Conservation (phyloP, 2,888 invertebrate genomes). For the Drosophila maculinotata region DNA sequence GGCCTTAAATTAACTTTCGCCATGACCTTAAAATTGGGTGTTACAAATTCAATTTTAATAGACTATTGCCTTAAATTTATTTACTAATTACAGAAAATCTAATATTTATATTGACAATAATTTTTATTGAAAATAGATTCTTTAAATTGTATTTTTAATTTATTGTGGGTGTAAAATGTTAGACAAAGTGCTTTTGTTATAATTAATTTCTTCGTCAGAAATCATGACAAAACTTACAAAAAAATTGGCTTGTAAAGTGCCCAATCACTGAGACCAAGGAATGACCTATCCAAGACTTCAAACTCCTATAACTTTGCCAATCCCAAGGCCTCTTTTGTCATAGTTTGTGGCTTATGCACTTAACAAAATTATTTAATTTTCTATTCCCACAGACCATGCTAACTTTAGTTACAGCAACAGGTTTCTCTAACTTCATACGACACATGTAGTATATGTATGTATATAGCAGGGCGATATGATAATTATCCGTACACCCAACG, state of each 20-base stretch:
- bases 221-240: too few relatives aligned
- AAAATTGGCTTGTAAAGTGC: too few relatives aligned
- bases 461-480: constrained; percentile 13
- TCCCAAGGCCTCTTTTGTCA: too few relatives aligned
- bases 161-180: too few relatives aligned
- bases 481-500: constrained; percentile 33
- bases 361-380: constrained; percentile 1
- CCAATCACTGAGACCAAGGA: too few relatives aligned
- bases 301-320: too few relatives aligned
- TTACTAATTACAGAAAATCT: background rate
- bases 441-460: background rate
- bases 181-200: too few relatives aligned
- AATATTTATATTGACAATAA: too few relatives aligned
- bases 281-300: too few relatives aligned
- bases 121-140: too few relatives aligned
- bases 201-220: too few relatives aligned
- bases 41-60: constrained; percentile 17
- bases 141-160: too few relatives aligned
- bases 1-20: constrained; percentile 26
- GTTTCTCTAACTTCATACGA: constrained; percentile 14
- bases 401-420: constrained; percentile 28
- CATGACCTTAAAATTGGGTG: constrained; percentile 9
- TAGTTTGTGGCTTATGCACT: background rate
- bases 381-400: constrained; percentile 18
- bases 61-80: background rate